Conservation (phyloP, 1,140 invertebrate genomes). For the Odontomachus brunneus region DNA sequence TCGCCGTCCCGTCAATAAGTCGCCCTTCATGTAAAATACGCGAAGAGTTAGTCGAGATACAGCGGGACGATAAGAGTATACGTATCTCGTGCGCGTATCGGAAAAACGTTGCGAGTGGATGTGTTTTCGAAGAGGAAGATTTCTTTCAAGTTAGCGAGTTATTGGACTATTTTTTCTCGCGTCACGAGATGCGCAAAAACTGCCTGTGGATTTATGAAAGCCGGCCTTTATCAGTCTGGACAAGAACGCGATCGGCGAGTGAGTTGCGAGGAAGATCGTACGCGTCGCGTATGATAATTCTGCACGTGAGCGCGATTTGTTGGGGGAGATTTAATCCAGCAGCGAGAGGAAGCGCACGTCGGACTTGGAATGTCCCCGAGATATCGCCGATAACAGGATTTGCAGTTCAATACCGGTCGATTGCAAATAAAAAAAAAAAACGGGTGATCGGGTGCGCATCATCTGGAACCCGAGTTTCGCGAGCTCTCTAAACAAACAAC, state of each 20-base stretch:
- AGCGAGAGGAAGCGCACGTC: slow-evolving; percentile 57
- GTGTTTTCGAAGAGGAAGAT: not conserved
- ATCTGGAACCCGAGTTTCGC: no score
- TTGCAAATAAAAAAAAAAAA: slow-evolving; percentile 31
- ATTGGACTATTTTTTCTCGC: not conserved
- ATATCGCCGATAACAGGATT: slow-evolving; percentile 44
- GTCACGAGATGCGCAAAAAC: not conserved
- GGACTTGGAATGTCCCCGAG: slow-evolving; percentile 42
- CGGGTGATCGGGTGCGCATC: not conserved
- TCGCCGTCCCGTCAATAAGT: slow-evolving; percentile 33
- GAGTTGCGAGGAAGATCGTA: slow-evolving; percentile 85
- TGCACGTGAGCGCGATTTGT: slow-evolving; percentile 79
- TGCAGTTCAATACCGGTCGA: slow-evolving; percentile 10
- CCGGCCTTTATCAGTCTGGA: not conserved
- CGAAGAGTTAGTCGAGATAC: not conserved
- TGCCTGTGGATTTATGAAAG: slow-evolving; percentile 19
- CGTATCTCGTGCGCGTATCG: not conserved
- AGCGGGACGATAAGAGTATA: not conserved
- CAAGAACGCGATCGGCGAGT: slow-evolving; percentile 13
- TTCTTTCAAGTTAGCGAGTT: not conserved
- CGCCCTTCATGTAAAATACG: slow-evolving; percentile 34
- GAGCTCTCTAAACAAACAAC: not conserved
- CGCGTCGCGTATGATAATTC: slow-evolving; percentile 89
- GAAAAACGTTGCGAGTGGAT: not conserved
- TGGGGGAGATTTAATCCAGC: slow-evolving; percentile 62